Evolutionary conservation across 2,888 invertebrate species (phyloP), one percentile per base, ranked within the genome.

Genomic region (Pyralis farinalis): DNA sequence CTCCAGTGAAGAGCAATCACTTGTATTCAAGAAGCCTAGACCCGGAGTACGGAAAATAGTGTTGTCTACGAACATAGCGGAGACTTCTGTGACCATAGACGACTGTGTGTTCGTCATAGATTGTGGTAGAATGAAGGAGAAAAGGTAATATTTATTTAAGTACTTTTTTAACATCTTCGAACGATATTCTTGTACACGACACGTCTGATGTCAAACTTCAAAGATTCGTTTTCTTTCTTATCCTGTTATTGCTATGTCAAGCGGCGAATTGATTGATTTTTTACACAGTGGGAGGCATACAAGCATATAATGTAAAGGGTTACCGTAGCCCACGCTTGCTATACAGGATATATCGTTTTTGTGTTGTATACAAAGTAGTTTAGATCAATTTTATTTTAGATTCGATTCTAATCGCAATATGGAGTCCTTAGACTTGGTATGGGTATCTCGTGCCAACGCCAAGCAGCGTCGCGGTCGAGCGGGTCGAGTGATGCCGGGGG

Each of bases 21-120:
- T 92, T 29, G 94, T 97, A 12, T 92, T 91, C 65, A 92, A 92
- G 58, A 94, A 92, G 53, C 91, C 94, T 0, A 92, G 91, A 22
- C 71, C 85, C 0, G 95, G 94, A 0, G 91, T 92, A 11, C 89
- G 98, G 25, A 98, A 98, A 90, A 96, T 98, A 44, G 94, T 97
- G 0, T 83, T 98, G 0, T 93, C 93, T 1, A 98, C 98, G 0
- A 98, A 98, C 68, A 95, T 98, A 46, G 98, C 98, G 0, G 98
- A 98, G 86, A 98, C 98, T 0, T 97, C 97, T 0, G 93, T 98
- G 5, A 98, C 98, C 4, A 97, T 98, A 47, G 96, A 98, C 63
- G 98, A 98, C 81, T 97, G 98, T 55, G 96, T 97, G 0, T 98
- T 95, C 70, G 98, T 98, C 1, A 91, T 98, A 31, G 98, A 98